Conservation (phyloP, 2,797 vertebrate species). For the Helostoma temminkii region DNA sequence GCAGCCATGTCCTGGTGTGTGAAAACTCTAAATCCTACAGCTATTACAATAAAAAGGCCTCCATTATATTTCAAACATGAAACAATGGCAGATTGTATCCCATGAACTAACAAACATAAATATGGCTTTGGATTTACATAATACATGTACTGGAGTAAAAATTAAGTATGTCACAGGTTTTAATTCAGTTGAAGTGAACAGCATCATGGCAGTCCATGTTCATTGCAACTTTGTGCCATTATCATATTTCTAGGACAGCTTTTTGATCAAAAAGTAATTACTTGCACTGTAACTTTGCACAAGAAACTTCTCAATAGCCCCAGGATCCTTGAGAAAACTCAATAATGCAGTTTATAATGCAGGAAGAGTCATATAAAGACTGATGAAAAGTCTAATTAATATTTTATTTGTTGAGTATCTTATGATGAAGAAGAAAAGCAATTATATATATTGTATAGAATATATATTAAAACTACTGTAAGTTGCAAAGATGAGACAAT, state of each 20-base stretch:
- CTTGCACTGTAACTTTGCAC: neutral
- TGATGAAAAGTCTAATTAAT: too few species aligned
- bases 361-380: too few species aligned
- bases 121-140: neutral
- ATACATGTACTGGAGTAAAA: conserved; percentile 22
- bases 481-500: too few species aligned
- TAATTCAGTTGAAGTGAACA: conserved; percentile 1
- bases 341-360: too few species aligned
- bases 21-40: conserved; percentile 34
- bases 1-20: conserved; percentile 25
- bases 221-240: neutral
- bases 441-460: too few species aligned
- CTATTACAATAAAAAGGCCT: conserved; percentile 11
- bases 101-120: neutral
- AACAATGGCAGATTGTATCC: conserved; percentile 7
- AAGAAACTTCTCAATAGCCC: too few species aligned
- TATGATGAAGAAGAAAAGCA: too few species aligned
- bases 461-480: too few species aligned
- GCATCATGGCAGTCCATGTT: neutral
- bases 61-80: conserved; percentile 28
- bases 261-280: neutral
- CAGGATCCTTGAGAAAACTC: too few species aligned
- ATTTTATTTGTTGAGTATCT: too few species aligned
- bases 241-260: too few species aligned
- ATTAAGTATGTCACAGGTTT: conserved; percentile 2